Conservation (phyloP, 1,140 invertebrate genomes). For the fruit fly (Drosophila melanogaster) region DNA sequence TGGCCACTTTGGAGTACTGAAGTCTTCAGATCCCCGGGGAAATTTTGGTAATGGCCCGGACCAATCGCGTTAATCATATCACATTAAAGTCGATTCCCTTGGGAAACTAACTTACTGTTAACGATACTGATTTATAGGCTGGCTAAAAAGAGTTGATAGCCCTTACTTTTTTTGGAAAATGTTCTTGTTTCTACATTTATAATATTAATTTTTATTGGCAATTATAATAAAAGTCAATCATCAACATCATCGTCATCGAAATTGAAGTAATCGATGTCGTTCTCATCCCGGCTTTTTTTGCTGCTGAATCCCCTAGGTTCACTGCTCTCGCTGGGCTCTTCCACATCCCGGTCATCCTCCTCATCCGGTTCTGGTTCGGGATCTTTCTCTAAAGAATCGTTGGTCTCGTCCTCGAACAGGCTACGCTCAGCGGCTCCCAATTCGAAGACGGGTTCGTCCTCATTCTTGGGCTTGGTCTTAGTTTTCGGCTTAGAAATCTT, state of each 20-base stretch:
- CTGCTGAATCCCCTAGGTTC: conserved; percentile 7
- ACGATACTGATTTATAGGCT: neutral
- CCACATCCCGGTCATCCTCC: neutral
- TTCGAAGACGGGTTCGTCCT: conserved; percentile 46
- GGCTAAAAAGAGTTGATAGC: too few species aligned
- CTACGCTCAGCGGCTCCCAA: conserved; percentile 72
- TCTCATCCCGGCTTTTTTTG: conserved; percentile 5
- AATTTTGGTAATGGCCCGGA: conserved; percentile 17
- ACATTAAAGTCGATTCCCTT: neutral
- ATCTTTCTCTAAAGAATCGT: conserved; percentile 15
- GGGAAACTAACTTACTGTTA: neutral
- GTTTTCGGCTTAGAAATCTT: neutral
- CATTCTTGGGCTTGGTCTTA: neutral
- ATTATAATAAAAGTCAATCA: conserved; percentile 41
- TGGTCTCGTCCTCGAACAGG: conserved; percentile 43
- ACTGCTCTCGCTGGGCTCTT: conserved; percentile 5
- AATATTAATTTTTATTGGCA: conserved; percentile 34
- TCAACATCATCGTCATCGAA: conserved; percentile 56
- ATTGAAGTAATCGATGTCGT: conserved; percentile 59
- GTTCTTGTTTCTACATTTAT: neutral
- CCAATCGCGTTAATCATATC: conserved; percentile 19
- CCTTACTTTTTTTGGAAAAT: neutral
- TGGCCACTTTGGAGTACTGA: neutral
- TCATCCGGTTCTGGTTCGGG: neutral
- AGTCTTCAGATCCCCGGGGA: conserved; percentile 2